Conservation (phyloP, 2,888 invertebrate species). For the Trissolcus japonicus region DNA sequence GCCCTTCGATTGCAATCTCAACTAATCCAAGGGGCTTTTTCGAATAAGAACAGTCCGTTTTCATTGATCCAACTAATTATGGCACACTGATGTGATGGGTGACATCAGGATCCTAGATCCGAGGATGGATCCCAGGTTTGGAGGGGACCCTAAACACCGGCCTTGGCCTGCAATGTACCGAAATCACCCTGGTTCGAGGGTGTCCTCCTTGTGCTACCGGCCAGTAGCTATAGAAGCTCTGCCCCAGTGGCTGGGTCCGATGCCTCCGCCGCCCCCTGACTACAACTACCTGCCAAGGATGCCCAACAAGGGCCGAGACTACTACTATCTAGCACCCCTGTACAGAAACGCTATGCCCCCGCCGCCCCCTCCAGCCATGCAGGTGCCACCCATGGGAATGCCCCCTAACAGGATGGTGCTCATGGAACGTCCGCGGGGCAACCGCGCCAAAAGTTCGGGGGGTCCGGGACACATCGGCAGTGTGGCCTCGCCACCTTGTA, state of each 20-base stretch:
- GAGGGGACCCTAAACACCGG: slow-evolving; percentile 77
- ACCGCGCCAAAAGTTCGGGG: slow-evolving; percentile 63
- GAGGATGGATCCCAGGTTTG: slow-evolving; percentile 80
- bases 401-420: slow-evolving; percentile 70
- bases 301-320: slow-evolving; percentile 76
- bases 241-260: slow-evolving; percentile 77
- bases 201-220: slow-evolving; percentile 75
- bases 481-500: slow-evolving; percentile 77
- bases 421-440: slow-evolving; percentile 66
- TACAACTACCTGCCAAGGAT: slow-evolving; percentile 78
- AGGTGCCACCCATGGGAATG: slow-evolving; percentile 64
- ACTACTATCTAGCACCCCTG: slow-evolving; percentile 83
- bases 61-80: no score
- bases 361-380: slow-evolving; percentile 70
- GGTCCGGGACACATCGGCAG: slow-evolving; percentile 59
- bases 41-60: no score
- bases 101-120: slow-evolving; percentile 79
- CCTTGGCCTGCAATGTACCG: slow-evolving; percentile 83
- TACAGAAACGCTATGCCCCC: slow-evolving; percentile 83
- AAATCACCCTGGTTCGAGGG: slow-evolving; percentile 67
- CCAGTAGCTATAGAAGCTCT: slow-evolving; percentile 77
- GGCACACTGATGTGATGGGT: slow-evolving; percentile 72
- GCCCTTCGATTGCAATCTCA: no score
- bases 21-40: no score
- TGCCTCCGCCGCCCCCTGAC: slow-evolving; percentile 76